phyloP scores from a whole-genome alignment of 2,113 vertebrate species.

The Genyomyrus donnyi region DNA sequence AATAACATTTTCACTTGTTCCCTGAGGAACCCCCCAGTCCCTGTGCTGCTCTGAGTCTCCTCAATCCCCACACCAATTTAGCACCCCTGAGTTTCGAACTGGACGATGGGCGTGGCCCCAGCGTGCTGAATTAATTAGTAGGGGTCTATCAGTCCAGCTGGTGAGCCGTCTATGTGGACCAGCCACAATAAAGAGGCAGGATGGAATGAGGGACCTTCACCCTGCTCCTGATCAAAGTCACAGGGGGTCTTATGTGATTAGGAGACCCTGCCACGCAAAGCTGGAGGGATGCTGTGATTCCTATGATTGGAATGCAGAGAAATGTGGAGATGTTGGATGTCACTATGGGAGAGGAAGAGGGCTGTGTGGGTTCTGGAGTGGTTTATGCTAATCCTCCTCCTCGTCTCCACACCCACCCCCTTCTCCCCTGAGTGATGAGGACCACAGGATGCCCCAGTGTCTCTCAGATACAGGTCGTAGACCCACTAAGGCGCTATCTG shows the following conservation, averaged over 20 bases:
- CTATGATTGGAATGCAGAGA: conserved; percentile 20
- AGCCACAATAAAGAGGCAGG: not conserved
- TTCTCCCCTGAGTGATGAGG: not conserved
- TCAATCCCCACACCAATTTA: not conserved
- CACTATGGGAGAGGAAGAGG: not conserved
- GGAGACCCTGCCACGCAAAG: not conserved
- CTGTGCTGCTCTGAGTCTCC: not conserved
- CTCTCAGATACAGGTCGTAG: not conserved
- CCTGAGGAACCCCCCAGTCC: not conserved
- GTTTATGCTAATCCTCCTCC: conserved; percentile 39
- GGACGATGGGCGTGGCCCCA: not conserved
- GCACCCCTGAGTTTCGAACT: not conserved
- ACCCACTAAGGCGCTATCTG: not conserved
- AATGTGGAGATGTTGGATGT: conserved; percentile 21
- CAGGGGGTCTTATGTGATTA: not conserved
- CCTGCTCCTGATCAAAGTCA: conserved; percentile 24
- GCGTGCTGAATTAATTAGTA: not conserved
- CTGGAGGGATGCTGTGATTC: not conserved
- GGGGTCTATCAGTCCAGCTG: not conserved
- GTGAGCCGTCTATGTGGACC: not conserved
- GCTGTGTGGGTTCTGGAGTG: conserved; percentile 23
- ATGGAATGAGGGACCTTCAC: not conserved
- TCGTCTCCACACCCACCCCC: not conserved
- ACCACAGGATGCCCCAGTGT: not conserved
- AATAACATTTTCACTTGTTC: not conserved